Evolutionary conservation across 1,140 invertebrate genomes (phyloP), one percentile per base, ranked within the genome.

Genomic region (Arctopsyche grandis): DNA sequence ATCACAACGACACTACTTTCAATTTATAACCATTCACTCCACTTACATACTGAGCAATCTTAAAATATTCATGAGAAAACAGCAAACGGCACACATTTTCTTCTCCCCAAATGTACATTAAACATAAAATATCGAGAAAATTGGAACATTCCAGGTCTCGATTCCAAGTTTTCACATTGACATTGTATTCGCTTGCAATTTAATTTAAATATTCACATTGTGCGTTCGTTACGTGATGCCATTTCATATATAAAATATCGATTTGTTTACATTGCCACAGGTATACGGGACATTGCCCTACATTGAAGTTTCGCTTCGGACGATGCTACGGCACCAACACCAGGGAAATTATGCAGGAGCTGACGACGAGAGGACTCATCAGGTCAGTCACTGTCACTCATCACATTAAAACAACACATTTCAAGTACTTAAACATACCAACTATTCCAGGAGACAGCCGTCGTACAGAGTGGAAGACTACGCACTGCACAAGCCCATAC

Each of bases 221-320:
- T 38, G 29, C 29, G 29, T 38, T 38, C 7, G 29, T 38, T 38
- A 38, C 29, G 48, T 52, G 48, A 52, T 52, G 48, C 12, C 16
- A 52, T 52, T 52, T 52, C 48, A 52, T 52, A 52, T 46, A 46
- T 16, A 4, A 38, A 76, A 77, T 78, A 82, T 82, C 75, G 78
- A 82, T 82, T 79, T 82, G 78, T 82, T 79, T 77, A 82, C 77
- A 52, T 74, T 73, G 14, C 46, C 46, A 69, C 86, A 93, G 92
- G 77, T 93, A 93, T 83, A 93, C 92, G 1, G 92, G 92, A n/a
- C 92, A 93, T 82, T 93, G 92, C 87, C 92, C 92, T 48, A 91
- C 92, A 44, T 86, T 93, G 22, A 92, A 92, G 82, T 93, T 93
- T 82, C 90, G 91, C 79, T 91, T 91, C 83, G 92, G 92, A 26